phyloP scores from a whole-genome alignment of 2,888 invertebrate species.

The Pachydiplax longipennis region DNA sequence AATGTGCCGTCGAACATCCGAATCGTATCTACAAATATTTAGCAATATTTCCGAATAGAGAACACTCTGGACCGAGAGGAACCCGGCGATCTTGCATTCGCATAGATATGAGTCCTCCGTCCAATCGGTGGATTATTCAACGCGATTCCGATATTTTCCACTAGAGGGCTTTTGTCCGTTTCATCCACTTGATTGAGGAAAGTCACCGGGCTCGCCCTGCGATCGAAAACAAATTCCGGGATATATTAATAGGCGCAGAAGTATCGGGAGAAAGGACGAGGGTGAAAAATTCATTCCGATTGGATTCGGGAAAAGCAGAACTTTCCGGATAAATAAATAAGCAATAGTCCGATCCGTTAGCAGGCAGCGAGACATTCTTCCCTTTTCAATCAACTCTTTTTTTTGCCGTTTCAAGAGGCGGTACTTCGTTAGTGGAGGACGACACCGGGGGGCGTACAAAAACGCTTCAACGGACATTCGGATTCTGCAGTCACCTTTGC shows the following conservation, averaged over 20 bases:
- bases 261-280: background rate
- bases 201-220: background rate
- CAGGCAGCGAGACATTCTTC: background rate
- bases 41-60: too few relatives aligned
- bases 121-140: too few relatives aligned
- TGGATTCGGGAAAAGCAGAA: background rate
- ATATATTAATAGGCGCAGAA: background rate
- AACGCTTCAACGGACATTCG: background rate
- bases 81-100: too few relatives aligned
- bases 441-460: background rate
- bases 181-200: background rate
- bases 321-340: conserved; percentile 12
- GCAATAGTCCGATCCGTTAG: background rate
- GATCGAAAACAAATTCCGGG: background rate
- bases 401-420: background rate
- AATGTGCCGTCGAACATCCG: too few relatives aligned
- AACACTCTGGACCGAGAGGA: too few relatives aligned
- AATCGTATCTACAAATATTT: too few relatives aligned
- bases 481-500: background rate
- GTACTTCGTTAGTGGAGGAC: conserved; percentile 12
- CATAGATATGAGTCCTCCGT: too few relatives aligned
- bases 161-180: background rate
- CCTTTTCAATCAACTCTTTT: conserved; percentile 32
- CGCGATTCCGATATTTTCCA: too few relatives aligned
- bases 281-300: background rate